These are phyloP conservation scores for Luperina nickerlii DNA, from an alignment of 2,888 invertebrate species.

Conservation along the genomic window DNA sequence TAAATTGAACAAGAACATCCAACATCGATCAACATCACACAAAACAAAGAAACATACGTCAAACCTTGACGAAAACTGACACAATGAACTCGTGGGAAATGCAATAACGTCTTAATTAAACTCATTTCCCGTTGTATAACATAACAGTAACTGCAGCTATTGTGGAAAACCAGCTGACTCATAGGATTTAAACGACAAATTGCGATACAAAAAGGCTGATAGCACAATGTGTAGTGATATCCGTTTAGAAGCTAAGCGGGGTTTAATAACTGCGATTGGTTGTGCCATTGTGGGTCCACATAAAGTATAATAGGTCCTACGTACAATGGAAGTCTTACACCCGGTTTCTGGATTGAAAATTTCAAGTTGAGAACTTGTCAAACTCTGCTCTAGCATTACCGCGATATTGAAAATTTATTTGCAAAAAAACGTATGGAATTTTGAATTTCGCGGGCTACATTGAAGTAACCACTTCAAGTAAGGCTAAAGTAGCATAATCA, in stretches of 20 bases:
- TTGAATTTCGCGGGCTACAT: not conserved
- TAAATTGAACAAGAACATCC: constrained; percentile 22
- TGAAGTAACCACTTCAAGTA: too few relatives aligned
- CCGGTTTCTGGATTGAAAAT: not conserved
- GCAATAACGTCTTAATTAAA: constrained; percentile 54
- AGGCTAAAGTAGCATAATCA: too few relatives aligned
- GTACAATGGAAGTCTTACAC: constrained; percentile 45
- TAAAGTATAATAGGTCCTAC: constrained; percentile 44
- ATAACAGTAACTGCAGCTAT: constrained; percentile 47
- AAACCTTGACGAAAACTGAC: constrained; percentile 55
- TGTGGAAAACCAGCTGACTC: constrained; percentile 60
- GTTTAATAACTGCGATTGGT: constrained; percentile 62
- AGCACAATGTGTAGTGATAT: constrained; percentile 74
- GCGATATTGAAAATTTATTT: not conserved
- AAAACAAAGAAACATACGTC: constrained; percentile 43
- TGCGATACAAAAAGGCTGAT: constrained; percentile 65
- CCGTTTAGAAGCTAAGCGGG: constrained; percentile 66
- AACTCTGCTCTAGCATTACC: not conserved
- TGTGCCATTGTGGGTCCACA: constrained; percentile 53
- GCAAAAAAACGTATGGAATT: not conserved
- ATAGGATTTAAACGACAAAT: constrained; percentile 58
- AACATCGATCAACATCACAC: constrained; percentile 33
- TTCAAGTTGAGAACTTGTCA: not conserved
- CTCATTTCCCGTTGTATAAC: constrained; percentile 61
- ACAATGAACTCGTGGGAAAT: constrained; percentile 67